Evolutionary conservation across 2,113 vertebrate species (phyloP).

Genomic region (Chloroceryle aenea): DNA sequence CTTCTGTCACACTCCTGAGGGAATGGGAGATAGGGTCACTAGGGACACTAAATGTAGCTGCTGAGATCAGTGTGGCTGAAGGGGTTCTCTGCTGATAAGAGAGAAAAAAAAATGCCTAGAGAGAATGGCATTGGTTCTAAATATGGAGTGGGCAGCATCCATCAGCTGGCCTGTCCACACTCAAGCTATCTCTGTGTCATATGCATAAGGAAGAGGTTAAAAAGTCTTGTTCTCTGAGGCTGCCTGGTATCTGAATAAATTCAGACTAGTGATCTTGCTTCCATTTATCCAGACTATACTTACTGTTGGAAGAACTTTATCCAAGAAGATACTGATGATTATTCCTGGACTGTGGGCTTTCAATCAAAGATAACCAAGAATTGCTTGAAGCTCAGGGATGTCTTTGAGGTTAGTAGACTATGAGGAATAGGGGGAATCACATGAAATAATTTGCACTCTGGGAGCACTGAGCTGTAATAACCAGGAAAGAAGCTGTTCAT

Average conservation of each 20-base stretch:
- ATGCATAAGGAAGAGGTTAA: neutral
- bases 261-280: neutral
- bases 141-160: neutral
- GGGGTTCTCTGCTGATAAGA: neutral
- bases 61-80: neutral
- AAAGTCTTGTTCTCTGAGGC: neutral
- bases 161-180: neutral
- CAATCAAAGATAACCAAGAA: accelerated
- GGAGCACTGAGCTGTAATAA: neutral
- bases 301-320: conserved; percentile 36
- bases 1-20: neutral
- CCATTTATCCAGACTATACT: neutral
- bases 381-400: accelerated
- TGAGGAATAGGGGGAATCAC: neutral
- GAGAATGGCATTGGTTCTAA: neutral
- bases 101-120: neutral
- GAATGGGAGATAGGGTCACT: neutral
- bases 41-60: neutral
- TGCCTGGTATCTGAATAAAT: neutral
- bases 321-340: neutral
- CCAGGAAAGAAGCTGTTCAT: neutral
- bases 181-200: neutral
- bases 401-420: conserved; percentile 44
- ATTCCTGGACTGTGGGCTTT: neutral
- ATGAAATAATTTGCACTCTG: neutral